phyloP scores from a whole-genome alignment of 1,140 invertebrate genomes.

The Battus philenor region DNA sequence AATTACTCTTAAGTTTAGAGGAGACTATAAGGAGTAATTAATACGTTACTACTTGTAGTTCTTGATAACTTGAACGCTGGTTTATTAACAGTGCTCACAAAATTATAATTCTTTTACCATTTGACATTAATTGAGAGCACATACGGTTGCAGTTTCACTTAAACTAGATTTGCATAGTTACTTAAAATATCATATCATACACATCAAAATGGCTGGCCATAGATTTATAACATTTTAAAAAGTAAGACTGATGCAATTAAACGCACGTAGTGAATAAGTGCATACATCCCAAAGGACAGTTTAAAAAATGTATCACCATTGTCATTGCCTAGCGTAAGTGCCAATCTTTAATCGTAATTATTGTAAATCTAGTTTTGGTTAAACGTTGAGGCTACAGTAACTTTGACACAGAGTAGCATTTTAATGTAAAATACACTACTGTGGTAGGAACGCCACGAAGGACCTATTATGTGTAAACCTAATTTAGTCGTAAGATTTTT shows the following conservation, averaged over 20 bases:
- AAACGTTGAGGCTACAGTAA: constrained; percentile 22
- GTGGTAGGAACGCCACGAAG: constrained; percentile 36
- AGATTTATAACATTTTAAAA: too few species aligned
- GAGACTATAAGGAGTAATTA: constrained; percentile 4
- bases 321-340: too few species aligned
- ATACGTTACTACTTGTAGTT: not conserved
- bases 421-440: constrained; percentile 52
- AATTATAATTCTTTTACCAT: too few species aligned
- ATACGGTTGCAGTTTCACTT: constrained; percentile 1
- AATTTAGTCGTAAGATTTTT: too few species aligned
- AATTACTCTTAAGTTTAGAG: not conserved
- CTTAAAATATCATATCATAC: too few species aligned
- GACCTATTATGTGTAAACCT: too few species aligned
- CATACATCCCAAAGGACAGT: too few species aligned
- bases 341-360: constrained; percentile 1
- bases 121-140: not conserved
- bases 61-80: constrained; percentile 9
- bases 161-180: constrained; percentile 7
- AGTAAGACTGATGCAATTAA: too few species aligned
- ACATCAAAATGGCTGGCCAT: too few species aligned
- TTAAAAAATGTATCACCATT: too few species aligned
- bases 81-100: constrained; percentile 8
- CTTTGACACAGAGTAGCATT: constrained; percentile 55
- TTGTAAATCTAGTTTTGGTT: constrained; percentile 18
- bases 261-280: too few species aligned